These are phyloP conservation scores for Cataglyphis rosenhaueri DNA, from an alignment of 2,888 invertebrate genomes.

Conservation along the genomic window DNA sequence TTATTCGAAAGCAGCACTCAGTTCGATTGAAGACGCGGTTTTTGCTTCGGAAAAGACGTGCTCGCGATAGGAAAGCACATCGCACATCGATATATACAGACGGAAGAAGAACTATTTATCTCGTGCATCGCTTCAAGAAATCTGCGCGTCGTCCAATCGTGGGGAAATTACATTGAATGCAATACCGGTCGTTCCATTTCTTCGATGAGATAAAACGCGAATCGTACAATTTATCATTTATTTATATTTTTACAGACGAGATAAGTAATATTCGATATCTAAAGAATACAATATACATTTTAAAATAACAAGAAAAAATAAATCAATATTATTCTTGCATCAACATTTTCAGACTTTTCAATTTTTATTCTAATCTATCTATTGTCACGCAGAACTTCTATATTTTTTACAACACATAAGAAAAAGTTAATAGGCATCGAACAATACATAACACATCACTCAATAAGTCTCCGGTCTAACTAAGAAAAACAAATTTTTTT, in stretches of 20 bases:
- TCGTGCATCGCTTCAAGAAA: not conserved
- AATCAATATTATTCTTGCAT: not conserved
- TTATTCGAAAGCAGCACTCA: constrained; percentile 6
- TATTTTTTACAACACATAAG: not conserved
- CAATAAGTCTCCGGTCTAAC: too few species aligned
- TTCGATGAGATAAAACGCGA: not conserved
- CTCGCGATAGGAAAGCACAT: not conserved
- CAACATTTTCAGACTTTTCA: not conserved
- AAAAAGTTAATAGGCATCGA: not conserved
- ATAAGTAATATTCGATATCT: not conserved
- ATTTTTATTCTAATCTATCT: not conserved
- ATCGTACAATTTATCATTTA: not conserved
- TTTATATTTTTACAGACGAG: not conserved
- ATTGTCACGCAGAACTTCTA: not conserved
- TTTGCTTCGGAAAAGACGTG: not conserved
- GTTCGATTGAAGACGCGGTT: not conserved
- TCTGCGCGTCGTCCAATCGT: not conserved
- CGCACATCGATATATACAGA: not conserved
- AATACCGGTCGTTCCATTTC: not conserved
- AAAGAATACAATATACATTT: not conserved
- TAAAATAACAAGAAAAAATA: not conserved
- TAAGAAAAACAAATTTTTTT: too few species aligned
- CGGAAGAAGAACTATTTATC: constrained; percentile 17
- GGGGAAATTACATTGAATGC: not conserved
- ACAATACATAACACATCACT: not conserved